Conservation (phyloP, 2,113 vertebrate species). For the Corythornis cristatus region DNA sequence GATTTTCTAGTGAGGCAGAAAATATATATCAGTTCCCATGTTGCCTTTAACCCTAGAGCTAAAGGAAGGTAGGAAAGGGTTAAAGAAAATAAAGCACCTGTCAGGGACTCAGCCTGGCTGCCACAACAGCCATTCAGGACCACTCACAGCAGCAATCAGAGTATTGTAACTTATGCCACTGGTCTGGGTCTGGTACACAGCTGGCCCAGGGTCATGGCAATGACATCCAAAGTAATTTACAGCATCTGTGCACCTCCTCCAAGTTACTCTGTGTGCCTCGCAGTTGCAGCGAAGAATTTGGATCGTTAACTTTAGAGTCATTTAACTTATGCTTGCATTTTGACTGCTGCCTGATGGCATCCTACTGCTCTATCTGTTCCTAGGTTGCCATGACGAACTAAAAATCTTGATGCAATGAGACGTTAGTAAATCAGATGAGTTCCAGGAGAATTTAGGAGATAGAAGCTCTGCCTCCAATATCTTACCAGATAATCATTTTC, state of each 20-base stretch:
- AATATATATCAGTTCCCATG: background rate
- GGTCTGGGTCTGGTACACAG: background rate
- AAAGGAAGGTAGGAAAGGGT: background rate
- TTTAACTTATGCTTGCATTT: conserved; percentile 46
- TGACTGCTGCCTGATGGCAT: conserved; percentile 19
- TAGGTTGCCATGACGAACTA: conserved; percentile 29
- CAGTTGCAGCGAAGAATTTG: background rate
- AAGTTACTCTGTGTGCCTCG: background rate
- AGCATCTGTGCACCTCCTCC: conserved; percentile 19
- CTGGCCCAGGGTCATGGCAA: background rate
- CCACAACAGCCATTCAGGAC: background rate
- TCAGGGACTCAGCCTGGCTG: background rate
- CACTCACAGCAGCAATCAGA: background rate
- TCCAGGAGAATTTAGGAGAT: background rate
- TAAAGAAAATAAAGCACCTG: background rate
- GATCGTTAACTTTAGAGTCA: conserved; percentile 41
- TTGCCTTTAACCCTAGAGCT: background rate
- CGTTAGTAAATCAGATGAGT: conserved; percentile 3
- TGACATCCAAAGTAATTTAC: conserved; percentile 39
- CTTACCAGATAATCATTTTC: conserved; percentile 20
- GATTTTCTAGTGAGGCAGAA: background rate
- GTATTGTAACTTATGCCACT: background rate
- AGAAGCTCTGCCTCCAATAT: background rate
- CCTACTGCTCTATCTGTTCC: background rate
- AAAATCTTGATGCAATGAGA: background rate